Base-by-base conservation (phyloP, 2,797 vertebrate genomes). In the Chelon labrosus region DNA sequence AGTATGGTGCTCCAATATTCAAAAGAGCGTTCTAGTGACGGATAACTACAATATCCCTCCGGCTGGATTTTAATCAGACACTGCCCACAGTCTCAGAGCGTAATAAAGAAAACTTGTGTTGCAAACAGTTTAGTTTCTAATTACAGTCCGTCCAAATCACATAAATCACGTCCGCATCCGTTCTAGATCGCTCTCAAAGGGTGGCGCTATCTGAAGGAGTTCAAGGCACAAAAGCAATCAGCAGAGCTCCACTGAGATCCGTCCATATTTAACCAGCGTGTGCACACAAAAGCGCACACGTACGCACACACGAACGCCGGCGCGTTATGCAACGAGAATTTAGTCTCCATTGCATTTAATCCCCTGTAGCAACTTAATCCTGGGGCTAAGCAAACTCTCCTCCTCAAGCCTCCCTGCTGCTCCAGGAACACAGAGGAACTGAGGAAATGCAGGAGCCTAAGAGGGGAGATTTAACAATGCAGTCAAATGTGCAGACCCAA, bases 311-410 rank as follows among this genome's bases (percentile, higher is more conserved):
- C 67, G 72, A 55, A 65, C 27, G 52, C 39, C 3, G 10, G 13
- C 46, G 55, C 10, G 7, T 94, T 92, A 91, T 42, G 86, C 88
- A 93, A 92, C 76, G 52, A 82, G 81, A 90, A 90, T 91, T 90
- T 92, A 80, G 92, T 92, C 90, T 94, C 92, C 77, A 83, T 93
- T 93, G 91, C 91, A 90, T 90, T 92, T 93, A 92, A 93, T 95
- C 93, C 89, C 84, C 81, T 66, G 86, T 77, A 86, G 88, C 82
- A 85, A 89, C 87, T 88, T 90, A 92, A 93, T 91, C 89, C 91
- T 22, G 61, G 58, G 65, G 87, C 87, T 87, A 85, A 92, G 83
- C 84, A 88, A 93, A 90, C 88, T 85, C 84, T 90, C 55, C 74
- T 91, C 75, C 85, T 84, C 79, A 58, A 85, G 67, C 80, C 59